Percentiles rank a stretch among this genome's conserved stretches.
phyloP scores from a whole-genome alignment of 1,140 invertebrate genomes.

The Ceratosolen solmsi region DNA sequence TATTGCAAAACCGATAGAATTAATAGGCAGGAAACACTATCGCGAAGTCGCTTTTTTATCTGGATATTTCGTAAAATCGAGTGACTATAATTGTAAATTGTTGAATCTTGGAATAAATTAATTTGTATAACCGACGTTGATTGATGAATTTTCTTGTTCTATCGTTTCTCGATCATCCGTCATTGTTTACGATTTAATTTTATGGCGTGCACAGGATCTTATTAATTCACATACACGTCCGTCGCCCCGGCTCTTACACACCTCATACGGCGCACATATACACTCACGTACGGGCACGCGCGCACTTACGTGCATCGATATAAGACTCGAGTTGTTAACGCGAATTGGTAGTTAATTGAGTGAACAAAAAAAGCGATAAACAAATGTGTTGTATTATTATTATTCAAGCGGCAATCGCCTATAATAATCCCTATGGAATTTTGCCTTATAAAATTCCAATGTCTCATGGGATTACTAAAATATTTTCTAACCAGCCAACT shows the following conservation, averaged over 20 bases:
- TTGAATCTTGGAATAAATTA: not conserved
- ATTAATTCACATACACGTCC: not conserved
- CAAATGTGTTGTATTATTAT: too few species aligned
- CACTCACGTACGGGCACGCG: not conserved
- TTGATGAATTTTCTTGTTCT: not conserved
- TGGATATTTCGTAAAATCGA: too few species aligned
- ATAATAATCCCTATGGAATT: too few species aligned
- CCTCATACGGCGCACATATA: not conserved
- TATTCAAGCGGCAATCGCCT: too few species aligned
- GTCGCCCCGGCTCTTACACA: not conserved
- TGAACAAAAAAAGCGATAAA: not conserved
- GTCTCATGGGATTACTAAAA: too few species aligned
- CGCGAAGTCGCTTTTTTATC: too few species aligned
- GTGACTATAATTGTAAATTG: too few species aligned
- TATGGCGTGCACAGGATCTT: not conserved
- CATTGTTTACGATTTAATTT: not conserved
- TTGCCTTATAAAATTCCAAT: too few species aligned
- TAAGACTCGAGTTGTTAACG: not conserved
- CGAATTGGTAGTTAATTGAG: not conserved
- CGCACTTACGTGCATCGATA: not conserved
- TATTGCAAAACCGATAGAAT: too few species aligned
- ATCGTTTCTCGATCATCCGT: not conserved
- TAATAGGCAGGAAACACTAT: too few species aligned
- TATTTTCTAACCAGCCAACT: too few species aligned
- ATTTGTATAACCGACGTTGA: not conserved